Conservation (phyloP, 2,797 vertebrate species). For the Pantherophis alleghaniensis region DNA sequence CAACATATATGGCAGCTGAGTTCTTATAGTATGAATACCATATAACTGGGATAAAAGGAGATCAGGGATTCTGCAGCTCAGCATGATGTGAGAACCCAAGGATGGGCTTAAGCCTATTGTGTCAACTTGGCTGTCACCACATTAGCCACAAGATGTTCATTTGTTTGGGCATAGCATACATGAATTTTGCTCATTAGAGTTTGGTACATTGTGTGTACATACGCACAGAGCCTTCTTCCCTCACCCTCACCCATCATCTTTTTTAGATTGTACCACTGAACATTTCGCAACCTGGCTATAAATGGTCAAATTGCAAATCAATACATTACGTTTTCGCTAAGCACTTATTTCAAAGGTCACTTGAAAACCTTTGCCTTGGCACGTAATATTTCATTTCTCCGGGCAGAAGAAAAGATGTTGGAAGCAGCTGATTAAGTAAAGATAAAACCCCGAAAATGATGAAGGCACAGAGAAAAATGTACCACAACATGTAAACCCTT, state of each 20-base stretch:
- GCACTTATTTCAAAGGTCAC: constrained; percentile 31
- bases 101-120: background rate
- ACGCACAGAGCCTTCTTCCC: background rate
- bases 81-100: background rate
- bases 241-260: background rate
- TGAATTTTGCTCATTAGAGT: background rate
- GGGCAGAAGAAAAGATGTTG: constrained; percentile 1
- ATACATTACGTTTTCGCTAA: constrained; percentile 30
- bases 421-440: background rate
- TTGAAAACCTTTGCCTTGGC: constrained; percentile 11
- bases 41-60: background rate
- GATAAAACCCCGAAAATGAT: background rate
- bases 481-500: background rate
- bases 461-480: background rate
- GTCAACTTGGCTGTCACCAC: background rate
- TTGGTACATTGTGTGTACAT: background rate
- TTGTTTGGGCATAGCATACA: background rate
- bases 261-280: background rate
- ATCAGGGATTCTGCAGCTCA: background rate
- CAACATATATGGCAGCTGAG: background rate
- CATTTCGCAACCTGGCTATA: background rate
- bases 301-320: background rate
- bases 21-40: background rate
- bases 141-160: background rate
- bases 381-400: background rate